Conservation (phyloP, 2,113 vertebrate genomes). For the Sphyrna mokarran region DNA sequence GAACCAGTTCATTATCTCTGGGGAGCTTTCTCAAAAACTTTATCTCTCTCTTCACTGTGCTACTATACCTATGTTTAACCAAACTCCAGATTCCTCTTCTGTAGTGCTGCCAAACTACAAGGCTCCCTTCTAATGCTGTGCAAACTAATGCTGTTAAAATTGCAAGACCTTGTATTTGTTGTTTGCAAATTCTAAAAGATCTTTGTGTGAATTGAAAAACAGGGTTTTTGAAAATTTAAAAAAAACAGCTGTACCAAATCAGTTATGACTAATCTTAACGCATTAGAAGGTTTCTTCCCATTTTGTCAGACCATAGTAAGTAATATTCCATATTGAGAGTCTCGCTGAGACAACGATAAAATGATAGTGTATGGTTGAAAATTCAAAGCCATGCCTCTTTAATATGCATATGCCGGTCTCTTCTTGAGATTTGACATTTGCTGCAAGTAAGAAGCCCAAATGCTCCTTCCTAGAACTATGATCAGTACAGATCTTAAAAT, state of each 20-base stretch:
- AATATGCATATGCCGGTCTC: not conserved
- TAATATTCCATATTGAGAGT: not conserved
- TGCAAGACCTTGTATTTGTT: not conserved
- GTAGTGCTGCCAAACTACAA: not conserved
- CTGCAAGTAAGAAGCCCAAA: constrained; percentile 24
- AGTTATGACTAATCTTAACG: not conserved
- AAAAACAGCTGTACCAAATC: not conserved
- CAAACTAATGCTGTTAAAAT: not conserved
- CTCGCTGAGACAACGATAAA: not conserved
- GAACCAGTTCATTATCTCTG: not conserved
- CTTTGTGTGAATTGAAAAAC: not conserved
- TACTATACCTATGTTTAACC: not conserved
- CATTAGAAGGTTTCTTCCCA: not conserved
- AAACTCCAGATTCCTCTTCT: not conserved
- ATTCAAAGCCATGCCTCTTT: not conserved
- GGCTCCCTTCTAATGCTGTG: not conserved
- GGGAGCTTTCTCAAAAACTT: not conserved
- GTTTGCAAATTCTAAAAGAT: not conserved
- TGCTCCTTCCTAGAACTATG: not conserved
- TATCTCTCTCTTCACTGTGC: not conserved
- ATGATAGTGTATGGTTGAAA: not conserved
- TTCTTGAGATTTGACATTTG: not conserved
- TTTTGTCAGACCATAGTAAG: constrained; percentile 15
- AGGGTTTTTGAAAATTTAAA: not conserved
- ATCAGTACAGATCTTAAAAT: not conserved